A percentile compares a stretch with the other conserved stretches of the same genome.
Evolutionary conservation across 2,888 invertebrate species (phyloP).

Genomic region (Salpingus planirostris): DNA sequence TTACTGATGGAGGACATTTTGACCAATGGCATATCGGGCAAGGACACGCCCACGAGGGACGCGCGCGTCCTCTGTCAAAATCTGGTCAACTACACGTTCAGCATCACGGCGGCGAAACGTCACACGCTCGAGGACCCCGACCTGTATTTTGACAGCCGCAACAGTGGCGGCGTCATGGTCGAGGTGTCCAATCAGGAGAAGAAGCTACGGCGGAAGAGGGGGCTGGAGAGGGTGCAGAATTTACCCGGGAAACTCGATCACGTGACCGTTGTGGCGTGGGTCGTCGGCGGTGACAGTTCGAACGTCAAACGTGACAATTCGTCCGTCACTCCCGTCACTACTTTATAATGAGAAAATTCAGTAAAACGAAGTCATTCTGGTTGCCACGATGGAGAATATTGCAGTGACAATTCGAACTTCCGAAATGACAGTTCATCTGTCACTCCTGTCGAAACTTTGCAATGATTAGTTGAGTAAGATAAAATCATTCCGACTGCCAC

Average conservation of each 20-base stretch:
- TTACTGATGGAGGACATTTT: constrained; percentile 68
- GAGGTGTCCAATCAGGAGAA: constrained; percentile 56
- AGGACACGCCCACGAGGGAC: constrained; percentile 52
- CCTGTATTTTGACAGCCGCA: constrained; percentile 55
- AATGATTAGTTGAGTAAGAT: too few species aligned
- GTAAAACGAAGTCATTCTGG: too few species aligned
- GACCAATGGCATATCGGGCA: constrained; percentile 45
- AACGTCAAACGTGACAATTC: too few species aligned
- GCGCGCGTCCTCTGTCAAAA: constrained; percentile 62
- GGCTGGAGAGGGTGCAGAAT: constrained; percentile 59
- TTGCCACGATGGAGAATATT: too few species aligned
- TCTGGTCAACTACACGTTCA: constrained; percentile 68
- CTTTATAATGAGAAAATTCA: too few species aligned
- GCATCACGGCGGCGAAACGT: constrained; percentile 72
- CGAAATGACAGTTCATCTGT: too few species aligned
- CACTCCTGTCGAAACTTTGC: too few species aligned
- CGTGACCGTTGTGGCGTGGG: constrained; percentile 75
- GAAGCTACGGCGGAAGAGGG: constrained; percentile 55
- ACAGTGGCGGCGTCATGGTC: constrained; percentile 47
- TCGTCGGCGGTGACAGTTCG: constrained; percentile 58
- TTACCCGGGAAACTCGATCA: constrained; percentile 86
- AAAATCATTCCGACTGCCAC: too few species aligned
- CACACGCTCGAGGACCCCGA: constrained; percentile 75
- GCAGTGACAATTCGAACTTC: too few species aligned
- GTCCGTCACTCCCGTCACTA: too few species aligned